phyloP scores from a whole-genome alignment of 2,113 vertebrate species.

The Caranx ignobilis region DNA sequence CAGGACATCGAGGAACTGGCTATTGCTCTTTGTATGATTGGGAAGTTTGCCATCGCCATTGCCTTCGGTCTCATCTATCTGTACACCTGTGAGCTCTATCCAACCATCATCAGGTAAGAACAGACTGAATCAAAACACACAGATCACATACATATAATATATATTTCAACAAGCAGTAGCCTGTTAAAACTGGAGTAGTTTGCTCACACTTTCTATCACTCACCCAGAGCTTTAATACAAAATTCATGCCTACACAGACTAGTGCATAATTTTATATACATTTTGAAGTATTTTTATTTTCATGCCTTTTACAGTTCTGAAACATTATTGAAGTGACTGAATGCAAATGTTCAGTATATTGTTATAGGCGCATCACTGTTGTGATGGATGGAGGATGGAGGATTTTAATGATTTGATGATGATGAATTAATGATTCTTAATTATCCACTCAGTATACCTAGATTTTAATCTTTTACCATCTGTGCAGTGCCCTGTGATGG shows the following conservation, averaged over 20 bases:
- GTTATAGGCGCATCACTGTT: background rate
- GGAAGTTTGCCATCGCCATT: constrained; percentile 91
- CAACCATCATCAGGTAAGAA: constrained; percentile 90
- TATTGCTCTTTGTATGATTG: constrained; percentile 86
- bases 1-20: constrained; percentile 81
- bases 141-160: background rate
- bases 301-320: background rate
- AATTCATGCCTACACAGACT: no score
- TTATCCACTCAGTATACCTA: no score
- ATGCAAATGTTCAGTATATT: background rate
- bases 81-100: constrained; percentile 95
- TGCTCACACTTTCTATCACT: no score
- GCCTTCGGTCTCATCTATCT: constrained; percentile 93
- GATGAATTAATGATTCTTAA: no score
- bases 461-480: no score
- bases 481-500: no score
- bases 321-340: background rate
- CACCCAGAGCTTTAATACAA: background rate
- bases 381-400: background rate
- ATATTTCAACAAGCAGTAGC: background rate
- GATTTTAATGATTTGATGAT: no score
- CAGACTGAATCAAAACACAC: no score
- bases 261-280: no score
- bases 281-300: background rate
- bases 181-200: background rate